These are phyloP conservation scores for Harpegnathos saltator DNA, from an alignment of 1,140 invertebrate genomes.

Conservation along the genomic window DNA sequence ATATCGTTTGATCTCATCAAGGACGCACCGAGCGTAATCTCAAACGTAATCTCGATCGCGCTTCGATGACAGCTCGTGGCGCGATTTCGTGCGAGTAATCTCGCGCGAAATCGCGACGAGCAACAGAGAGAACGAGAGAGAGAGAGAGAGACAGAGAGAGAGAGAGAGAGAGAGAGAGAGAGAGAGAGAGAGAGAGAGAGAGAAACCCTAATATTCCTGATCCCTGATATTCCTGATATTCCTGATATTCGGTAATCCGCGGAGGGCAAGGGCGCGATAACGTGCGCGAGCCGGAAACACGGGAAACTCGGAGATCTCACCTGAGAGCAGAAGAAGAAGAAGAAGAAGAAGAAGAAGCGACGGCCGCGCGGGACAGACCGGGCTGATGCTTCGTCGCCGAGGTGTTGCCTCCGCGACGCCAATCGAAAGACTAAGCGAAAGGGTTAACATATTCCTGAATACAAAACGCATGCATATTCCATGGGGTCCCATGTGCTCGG, in stretches of 20 bases:
- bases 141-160: too few relatives aligned
- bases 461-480: constrained; percentile 83
- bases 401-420: constrained; percentile 84
- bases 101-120: constrained; percentile 40
- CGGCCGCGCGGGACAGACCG: too few relatives aligned
- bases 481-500: constrained; percentile 76
- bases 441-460: constrained; percentile 85
- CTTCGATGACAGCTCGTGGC: too few relatives aligned
- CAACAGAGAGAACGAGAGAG: too few relatives aligned
- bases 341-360: neutral
- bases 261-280: too few relatives aligned
- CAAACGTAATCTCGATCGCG: too few relatives aligned
- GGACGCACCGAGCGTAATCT: too few relatives aligned
- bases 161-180: too few relatives aligned
- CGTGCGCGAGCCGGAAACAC: constrained; percentile 5
- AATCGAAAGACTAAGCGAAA: constrained; percentile 85
- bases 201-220: neutral
- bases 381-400: constrained; percentile 61
- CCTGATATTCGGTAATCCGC: constrained; percentile 65
- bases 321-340: too few relatives aligned
- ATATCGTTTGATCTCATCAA: too few relatives aligned
- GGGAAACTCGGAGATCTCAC: neutral
- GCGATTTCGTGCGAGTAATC: neutral
- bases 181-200: too few relatives aligned
- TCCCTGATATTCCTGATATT: too few relatives aligned